Percentiles rank a stretch among this genome's conserved stretches.
phyloP scores from a whole-genome alignment of 2,113 vertebrate species.

The Leuciscus idus region DNA sequence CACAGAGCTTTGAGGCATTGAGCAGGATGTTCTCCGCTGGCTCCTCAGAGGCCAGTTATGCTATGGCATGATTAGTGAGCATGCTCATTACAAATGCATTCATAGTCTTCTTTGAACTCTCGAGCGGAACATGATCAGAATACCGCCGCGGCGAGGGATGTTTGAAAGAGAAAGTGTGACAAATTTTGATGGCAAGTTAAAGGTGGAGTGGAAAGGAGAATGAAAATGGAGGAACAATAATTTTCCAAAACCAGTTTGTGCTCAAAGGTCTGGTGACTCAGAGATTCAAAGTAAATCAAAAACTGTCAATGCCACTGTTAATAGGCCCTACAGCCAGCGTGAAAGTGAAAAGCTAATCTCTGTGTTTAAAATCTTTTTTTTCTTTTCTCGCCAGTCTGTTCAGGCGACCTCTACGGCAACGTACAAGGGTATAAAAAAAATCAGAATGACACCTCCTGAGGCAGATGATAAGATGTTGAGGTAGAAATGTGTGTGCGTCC shows the following conservation, averaged over 20 bases:
- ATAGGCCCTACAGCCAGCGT: slow-evolving; percentile 1
- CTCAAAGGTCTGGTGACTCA: slow-evolving; percentile 1
- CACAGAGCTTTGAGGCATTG: slow-evolving; percentile 75
- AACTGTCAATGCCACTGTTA: slow-evolving; percentile 23
- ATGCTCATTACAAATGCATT: slow-evolving; percentile 71
- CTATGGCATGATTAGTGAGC: slow-evolving; percentile 73
- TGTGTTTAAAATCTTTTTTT: neutral
- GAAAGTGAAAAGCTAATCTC: slow-evolving; percentile 32
- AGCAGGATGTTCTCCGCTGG: slow-evolving; percentile 68
- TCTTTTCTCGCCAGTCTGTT: neutral
- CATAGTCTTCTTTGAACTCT: slow-evolving; percentile 76
- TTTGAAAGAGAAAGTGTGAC: slow-evolving; percentile 37
- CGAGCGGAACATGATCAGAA: slow-evolving; percentile 66
- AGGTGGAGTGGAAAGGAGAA: slow-evolving; percentile 20
- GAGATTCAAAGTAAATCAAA: neutral
- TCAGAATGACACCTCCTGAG: slow-evolving; percentile 7
- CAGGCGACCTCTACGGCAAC: slow-evolving; percentile 1
- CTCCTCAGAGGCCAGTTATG: slow-evolving; percentile 65
- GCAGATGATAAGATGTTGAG: slow-evolving; percentile 19
- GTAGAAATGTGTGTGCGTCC: slow-evolving; percentile 1
- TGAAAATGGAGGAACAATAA: neutral
- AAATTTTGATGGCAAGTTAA: slow-evolving; percentile 32
- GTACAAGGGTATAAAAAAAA: neutral
- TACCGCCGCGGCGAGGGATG: slow-evolving; percentile 40
- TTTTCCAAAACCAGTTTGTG: neutral